phyloP scores from a whole-genome alignment of 2,888 invertebrate species.

The Agrotis puta region DNA sequence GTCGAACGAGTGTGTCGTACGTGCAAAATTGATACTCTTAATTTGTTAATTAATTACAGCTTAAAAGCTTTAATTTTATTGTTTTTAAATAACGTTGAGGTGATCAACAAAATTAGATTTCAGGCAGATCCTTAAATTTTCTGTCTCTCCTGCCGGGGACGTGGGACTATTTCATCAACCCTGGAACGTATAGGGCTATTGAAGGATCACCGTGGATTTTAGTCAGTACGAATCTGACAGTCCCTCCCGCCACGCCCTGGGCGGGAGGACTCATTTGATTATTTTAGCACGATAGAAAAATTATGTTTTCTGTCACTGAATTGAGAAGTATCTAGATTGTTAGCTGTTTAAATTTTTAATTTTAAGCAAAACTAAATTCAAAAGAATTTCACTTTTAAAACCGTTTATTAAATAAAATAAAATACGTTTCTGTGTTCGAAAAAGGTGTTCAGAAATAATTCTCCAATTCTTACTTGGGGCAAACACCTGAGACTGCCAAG shows the following conservation, averaged over 20 bases:
- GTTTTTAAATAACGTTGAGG: not conserved
- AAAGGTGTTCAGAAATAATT: slow-evolving; percentile 76
- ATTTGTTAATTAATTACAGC: slow-evolving; percentile 19
- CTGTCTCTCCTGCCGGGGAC: no score
- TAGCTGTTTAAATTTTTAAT: no score
- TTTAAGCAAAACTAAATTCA: not conserved
- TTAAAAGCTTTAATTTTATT: not conserved
- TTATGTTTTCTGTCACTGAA: no score
- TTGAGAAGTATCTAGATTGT: no score
- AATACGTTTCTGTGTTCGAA: slow-evolving; percentile 72
- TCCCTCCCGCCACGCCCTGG: no score
- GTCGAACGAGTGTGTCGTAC: slow-evolving; percentile 6
- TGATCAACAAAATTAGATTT: not conserved
- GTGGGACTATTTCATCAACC: no score
- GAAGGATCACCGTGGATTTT: no score
- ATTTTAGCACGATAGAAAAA: no score
- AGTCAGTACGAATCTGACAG: no score
- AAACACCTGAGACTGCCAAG: slow-evolving; percentile 79
- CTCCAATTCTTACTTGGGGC: slow-evolving; percentile 79
- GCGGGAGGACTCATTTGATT: no score
- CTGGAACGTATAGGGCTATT: no score
- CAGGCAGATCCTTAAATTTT: no score
- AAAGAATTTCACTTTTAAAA: slow-evolving; percentile 38
- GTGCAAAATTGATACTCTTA: slow-evolving; percentile 26
- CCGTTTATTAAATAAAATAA: slow-evolving; percentile 70